phyloP scores from a whole-genome alignment of 2,888 invertebrate genomes.

The Ormyrus pomaceus region DNA sequence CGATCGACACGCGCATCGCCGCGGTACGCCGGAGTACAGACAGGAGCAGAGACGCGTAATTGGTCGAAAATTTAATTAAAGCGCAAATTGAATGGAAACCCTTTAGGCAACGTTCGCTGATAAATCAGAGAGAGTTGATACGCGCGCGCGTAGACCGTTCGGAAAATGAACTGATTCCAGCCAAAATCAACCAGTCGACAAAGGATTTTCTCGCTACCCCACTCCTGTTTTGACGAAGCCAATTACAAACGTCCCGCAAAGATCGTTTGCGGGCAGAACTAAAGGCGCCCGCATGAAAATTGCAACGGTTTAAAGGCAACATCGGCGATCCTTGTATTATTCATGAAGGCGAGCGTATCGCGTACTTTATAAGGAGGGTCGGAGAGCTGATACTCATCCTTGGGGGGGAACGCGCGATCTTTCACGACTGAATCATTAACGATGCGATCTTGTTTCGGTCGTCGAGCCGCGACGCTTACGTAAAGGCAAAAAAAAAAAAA shows the following conservation, averaged over 20 bases:
- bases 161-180: slow-evolving; percentile 2
- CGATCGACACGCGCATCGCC: neutral
- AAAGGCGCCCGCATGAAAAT: slow-evolving; percentile 11
- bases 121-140: too few species aligned
- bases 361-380: slow-evolving; percentile 15
- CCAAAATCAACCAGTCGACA: too few species aligned
- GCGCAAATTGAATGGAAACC: slow-evolving; percentile 27
- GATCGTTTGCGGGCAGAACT: neutral
- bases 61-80: slow-evolving; percentile 32
- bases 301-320: slow-evolving; percentile 26
- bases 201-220: too few species aligned
- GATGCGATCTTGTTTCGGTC: slow-evolving; percentile 1
- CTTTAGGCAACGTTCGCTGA: neutral
- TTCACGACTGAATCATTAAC: slow-evolving; percentile 36
- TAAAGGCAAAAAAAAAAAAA: too few species aligned
- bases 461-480: neutral
- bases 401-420: slow-evolving; percentile 1
- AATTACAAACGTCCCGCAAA: slow-evolving; percentile 13
- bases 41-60: neutral
- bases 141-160: neutral
- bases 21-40: too few species aligned
- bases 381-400: neutral
- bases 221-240: neutral
- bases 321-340: slow-evolving; percentile 28
- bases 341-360: slow-evolving; percentile 20